phyloP scores from a whole-genome alignment of 2,888 invertebrate genomes.

The Netelia fuscicornis region DNA sequence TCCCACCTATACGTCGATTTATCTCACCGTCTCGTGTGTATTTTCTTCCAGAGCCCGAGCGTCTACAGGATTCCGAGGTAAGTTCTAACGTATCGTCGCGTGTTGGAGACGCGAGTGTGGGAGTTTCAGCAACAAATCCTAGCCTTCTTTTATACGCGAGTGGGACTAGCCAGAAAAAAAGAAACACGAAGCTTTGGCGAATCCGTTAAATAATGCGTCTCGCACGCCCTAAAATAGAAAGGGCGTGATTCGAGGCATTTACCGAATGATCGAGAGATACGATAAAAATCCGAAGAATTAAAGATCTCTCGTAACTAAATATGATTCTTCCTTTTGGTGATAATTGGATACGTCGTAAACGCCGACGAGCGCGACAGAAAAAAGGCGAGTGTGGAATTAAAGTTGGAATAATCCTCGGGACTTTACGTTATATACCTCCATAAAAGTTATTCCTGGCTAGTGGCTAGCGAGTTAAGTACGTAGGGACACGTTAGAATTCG shows the following conservation, averaged over 20 bases:
- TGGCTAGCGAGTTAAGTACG: slow-evolving; percentile 23
- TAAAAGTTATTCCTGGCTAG: slow-evolving; percentile 50
- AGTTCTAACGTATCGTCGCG: slow-evolving; percentile 72
- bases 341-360: slow-evolving; percentile 15
- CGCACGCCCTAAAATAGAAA: not conserved
- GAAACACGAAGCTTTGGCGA: slow-evolving; percentile 37
- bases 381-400: slow-evolving; percentile 34
- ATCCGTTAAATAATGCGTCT: slow-evolving; percentile 49
- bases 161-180: not conserved
- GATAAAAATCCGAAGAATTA: not conserved
- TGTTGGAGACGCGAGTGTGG: slow-evolving; percentile 36
- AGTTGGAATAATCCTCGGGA: slow-evolving; percentile 50
- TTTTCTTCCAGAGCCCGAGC: slow-evolving; percentile 72
- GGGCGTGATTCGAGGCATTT: not conserved
- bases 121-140: slow-evolving; percentile 48
- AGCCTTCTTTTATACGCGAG: not conserved
- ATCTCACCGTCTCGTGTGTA: slow-evolving; percentile 59
- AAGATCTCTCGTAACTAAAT: slow-evolving; percentile 1
- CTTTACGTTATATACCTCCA: slow-evolving; percentile 35
- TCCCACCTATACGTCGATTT: slow-evolving; percentile 32
- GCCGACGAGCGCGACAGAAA: not conserved
- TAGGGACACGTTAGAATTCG: slow-evolving; percentile 33
- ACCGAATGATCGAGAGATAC: not conserved
- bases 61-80: slow-evolving; percentile 77
- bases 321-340: not conserved